Evolutionary conservation across 2,113 vertebrate species (phyloP).

Genomic region (Rhodinocichla rosea): DNA sequence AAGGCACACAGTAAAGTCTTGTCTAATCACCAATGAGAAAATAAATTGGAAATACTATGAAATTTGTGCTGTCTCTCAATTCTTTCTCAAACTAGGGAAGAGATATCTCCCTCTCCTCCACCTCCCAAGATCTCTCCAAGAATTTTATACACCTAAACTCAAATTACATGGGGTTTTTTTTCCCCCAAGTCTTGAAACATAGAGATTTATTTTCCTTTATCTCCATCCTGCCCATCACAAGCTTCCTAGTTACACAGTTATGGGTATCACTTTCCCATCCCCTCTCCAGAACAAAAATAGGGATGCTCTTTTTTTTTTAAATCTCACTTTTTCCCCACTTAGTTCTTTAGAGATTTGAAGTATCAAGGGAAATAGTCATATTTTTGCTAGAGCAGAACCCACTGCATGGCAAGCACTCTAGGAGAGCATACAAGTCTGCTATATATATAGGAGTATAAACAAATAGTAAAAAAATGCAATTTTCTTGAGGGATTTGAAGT

Average conservation of each 20-base stretch:
- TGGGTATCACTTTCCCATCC: not conserved
- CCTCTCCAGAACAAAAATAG: not conserved
- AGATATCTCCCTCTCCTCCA: not conserved
- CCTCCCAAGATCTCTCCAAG: not conserved
- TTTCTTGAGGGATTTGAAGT: not conserved
- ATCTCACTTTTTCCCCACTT: accelerated
- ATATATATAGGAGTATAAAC: not conserved
- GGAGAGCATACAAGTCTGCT: not conserved
- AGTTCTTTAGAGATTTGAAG: not conserved
- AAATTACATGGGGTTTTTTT: accelerated
- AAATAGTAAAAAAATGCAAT: not conserved
- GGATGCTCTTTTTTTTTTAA: not conserved
- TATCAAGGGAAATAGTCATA: not conserved
- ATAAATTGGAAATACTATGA: not conserved
- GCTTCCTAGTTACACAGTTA: not conserved
- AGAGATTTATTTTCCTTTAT: not conserved
- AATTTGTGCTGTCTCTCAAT: not conserved
- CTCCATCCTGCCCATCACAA: not conserved
- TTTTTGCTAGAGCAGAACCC: not conserved
- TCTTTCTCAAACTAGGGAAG: not conserved
- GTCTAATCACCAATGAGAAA: not conserved
- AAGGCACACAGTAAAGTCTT: not conserved
- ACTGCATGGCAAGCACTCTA: not conserved
- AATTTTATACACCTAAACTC: not conserved
- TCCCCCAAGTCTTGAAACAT: accelerated